phyloP scores from a whole-genome alignment of 2,113 vertebrate genomes.

The Mixornis gularis region DNA sequence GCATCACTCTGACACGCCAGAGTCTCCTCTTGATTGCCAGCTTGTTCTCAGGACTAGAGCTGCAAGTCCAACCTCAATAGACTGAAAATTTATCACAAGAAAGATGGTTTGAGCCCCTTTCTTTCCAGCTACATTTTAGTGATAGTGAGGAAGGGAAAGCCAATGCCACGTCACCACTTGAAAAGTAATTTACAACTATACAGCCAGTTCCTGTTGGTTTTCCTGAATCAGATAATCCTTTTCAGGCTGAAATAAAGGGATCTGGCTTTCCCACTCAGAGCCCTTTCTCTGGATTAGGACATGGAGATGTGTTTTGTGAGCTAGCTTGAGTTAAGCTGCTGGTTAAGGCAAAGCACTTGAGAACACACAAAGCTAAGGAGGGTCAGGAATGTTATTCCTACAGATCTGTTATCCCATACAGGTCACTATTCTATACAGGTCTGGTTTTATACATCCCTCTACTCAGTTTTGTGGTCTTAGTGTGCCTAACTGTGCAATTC shows the following conservation, averaged over 20 bases:
- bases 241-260: neutral
- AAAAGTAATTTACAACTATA: neutral
- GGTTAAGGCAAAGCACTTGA: neutral
- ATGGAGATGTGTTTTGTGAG: neutral
- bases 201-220: neutral
- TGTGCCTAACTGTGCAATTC: neutral
- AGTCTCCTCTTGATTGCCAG: neutral
- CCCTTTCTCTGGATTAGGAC: neutral
- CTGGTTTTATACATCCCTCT: neutral
- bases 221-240: neutral
- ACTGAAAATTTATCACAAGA: neutral
- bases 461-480: neutral
- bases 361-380: neutral
- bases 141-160: neutral
- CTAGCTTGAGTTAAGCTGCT: neutral
- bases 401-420: neutral
- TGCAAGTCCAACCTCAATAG: neutral
- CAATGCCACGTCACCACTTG: neutral
- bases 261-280: neutral
- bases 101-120: neutral
- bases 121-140: neutral
- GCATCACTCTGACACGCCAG: too few species aligned
- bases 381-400: neutral
- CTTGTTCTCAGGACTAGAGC: neutral
- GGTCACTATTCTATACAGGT: neutral